Conservation (phyloP, 92 coral and sea anemone species). For the Hydrozoanthus gracilis region DNA sequence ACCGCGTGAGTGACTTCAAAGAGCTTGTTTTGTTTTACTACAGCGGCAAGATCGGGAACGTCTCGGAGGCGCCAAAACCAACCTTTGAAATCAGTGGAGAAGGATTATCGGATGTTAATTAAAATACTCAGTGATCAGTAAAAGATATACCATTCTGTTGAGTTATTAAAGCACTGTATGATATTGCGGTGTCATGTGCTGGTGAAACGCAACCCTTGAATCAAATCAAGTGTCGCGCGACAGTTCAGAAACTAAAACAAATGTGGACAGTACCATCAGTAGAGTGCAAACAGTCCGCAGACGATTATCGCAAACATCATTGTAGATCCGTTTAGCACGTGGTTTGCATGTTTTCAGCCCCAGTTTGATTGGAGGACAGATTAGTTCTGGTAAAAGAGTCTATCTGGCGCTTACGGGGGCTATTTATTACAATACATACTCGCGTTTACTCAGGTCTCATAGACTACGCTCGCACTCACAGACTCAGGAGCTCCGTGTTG, state of each 20-base stretch:
- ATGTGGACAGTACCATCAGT: not conserved
- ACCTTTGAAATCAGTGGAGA: conserved; percentile 51
- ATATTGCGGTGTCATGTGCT: conserved; percentile 30
- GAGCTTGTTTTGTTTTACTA: conserved; percentile 49
- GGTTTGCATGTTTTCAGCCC: conserved; percentile 46
- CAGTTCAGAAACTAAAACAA: not conserved
- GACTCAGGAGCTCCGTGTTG: not conserved
- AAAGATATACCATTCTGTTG: conserved; percentile 33
- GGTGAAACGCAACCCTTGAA: conserved; percentile 3
- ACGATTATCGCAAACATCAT: not conserved
- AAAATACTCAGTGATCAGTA: conserved; percentile 51
- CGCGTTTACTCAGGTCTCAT: not conserved
- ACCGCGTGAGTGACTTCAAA: conserved; percentile 47
- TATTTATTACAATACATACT: conserved; percentile 45
- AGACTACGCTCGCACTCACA: not conserved
- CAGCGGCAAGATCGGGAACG: conserved; percentile 45
- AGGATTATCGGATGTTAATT: conserved; percentile 71
- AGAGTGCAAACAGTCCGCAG: not conserved
- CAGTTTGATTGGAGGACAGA: conserved; percentile 68
- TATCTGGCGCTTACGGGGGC: conserved; percentile 61
- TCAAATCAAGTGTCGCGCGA: conserved; percentile 25
- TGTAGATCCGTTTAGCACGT: conserved; percentile 40
- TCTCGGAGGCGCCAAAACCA: conserved; percentile 68
- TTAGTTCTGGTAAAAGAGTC: conserved; percentile 53
- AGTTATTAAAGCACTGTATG: conserved; percentile 24